These are phyloP conservation scores for Hucho hucho DNA, from an alignment of 2,113 vertebrate species.

Conservation along the genomic window DNA sequence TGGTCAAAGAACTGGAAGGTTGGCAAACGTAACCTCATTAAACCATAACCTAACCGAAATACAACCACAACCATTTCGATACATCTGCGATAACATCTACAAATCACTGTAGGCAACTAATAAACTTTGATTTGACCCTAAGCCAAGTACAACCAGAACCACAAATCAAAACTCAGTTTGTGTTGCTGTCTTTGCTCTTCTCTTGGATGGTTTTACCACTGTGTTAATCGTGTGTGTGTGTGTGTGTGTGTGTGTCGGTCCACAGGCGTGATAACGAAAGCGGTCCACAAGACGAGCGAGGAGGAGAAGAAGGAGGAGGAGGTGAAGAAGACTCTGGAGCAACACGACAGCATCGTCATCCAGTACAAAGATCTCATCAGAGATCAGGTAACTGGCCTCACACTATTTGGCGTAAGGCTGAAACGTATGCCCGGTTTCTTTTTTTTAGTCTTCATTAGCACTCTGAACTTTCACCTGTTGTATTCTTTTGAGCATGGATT, in stretches of 20 bases:
- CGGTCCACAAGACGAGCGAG: slow-evolving; percentile 95
- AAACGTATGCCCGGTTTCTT: too few relatives aligned
- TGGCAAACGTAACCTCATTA: slow-evolving; percentile 45
- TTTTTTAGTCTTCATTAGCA: too few relatives aligned
- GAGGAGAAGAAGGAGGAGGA: slow-evolving; percentile 98
- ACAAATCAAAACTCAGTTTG: too few relatives aligned
- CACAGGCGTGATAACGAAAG: slow-evolving; percentile 92
- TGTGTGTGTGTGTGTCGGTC: background rate
- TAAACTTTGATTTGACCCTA: background rate
- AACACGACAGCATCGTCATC: slow-evolving; percentile 95
- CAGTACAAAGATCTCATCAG: slow-evolving; percentile 97
- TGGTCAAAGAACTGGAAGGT: slow-evolving; percentile 98
- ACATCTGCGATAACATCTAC: too few relatives aligned
- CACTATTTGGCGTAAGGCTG: background rate
- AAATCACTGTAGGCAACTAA: too few relatives aligned
- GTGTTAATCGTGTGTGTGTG: too few relatives aligned
- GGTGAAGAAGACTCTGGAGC: slow-evolving; percentile 95
- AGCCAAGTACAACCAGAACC: background rate
- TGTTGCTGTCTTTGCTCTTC: too few relatives aligned
- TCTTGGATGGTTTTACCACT: background rate
- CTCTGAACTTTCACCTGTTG: too few relatives aligned
- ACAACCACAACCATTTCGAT: background rate
- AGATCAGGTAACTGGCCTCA: slow-evolving; percentile 75
- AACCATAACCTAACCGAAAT: background rate
- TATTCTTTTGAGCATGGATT: too few relatives aligned